Percentiles rank a stretch among this genome's conserved stretches.
phyloP scores from a whole-genome alignment of 2,888 invertebrate genomes.

The Morpho deidamia region DNA sequence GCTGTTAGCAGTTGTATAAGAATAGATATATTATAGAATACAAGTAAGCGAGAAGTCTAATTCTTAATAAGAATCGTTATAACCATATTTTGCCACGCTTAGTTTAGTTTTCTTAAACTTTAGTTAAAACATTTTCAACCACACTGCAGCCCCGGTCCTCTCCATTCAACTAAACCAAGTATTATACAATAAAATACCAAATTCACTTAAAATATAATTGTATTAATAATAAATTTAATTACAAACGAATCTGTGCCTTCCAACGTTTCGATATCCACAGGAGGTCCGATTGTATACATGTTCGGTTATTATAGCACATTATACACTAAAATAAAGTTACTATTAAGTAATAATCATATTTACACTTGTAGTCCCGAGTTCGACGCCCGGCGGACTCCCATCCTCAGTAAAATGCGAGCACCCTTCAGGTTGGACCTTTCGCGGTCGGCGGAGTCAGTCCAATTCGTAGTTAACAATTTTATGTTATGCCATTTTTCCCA shows the following conservation, averaged over 20 bases:
- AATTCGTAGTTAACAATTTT: not conserved
- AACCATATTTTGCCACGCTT: no score
- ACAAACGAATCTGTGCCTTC: conserved; percentile 46
- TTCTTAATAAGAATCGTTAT: no score
- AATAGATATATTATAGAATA: no score
- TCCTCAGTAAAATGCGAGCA: conserved; percentile 34
- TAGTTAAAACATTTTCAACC: no score
- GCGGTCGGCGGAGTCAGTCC: conserved; percentile 7
- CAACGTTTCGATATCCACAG: conserved; percentile 16
- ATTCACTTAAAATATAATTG: conserved; percentile 49
- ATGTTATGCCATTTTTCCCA: not conserved
- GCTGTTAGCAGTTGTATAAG: no score
- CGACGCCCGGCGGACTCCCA: conserved; percentile 35
- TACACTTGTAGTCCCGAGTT: conserved; percentile 51
- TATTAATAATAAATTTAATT: conserved; percentile 24
- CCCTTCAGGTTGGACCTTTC: conserved; percentile 29
- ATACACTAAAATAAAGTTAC: conserved; percentile 72
- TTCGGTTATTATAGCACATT: conserved; percentile 68
- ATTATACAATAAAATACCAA: conserved; percentile 48
- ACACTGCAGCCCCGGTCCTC: no score
- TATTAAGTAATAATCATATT: conserved; percentile 73
- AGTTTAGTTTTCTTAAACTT: no score
- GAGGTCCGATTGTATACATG: conserved; percentile 38
- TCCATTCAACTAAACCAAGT: no score
- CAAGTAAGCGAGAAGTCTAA: no score